phyloP scores from a whole-genome alignment of 2,888 invertebrate species.

The Perizoma flavofasciatum region DNA sequence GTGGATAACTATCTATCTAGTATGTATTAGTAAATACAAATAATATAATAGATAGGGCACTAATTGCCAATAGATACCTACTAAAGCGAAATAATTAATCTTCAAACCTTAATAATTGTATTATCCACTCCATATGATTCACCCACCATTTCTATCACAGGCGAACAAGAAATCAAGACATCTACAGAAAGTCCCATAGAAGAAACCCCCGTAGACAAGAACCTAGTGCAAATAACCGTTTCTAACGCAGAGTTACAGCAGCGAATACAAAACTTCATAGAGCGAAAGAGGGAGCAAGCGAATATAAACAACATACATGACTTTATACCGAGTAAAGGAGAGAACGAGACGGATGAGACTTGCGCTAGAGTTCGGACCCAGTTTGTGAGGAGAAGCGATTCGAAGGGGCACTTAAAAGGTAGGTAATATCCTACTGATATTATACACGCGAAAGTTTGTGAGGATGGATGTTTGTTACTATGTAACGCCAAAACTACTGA shows the following conservation, averaged over 20 bases:
- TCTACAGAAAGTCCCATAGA: conserved; percentile 10
- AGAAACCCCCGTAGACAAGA: conserved; percentile 54
- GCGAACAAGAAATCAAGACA: conserved; percentile 37
- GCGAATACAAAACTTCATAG: conserved; percentile 89
- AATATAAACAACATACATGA: conserved; percentile 90
- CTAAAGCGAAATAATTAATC: too few relatives aligned
- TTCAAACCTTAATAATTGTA: too few relatives aligned
- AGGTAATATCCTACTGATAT: conserved; percentile 38
- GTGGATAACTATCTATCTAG: too few relatives aligned
- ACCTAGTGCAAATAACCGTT: conserved; percentile 88
- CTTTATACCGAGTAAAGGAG: conserved; percentile 82
- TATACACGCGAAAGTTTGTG: too few relatives aligned
- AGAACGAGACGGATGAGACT: conserved; percentile 72
- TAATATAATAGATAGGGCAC: too few relatives aligned
- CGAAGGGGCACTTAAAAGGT: conserved; percentile 93
- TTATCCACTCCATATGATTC: too few relatives aligned
- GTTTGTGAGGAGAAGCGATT: conserved; percentile 87
- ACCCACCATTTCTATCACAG: too few relatives aligned
- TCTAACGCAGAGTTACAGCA: conserved; percentile 85
- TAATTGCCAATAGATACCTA: too few relatives aligned
- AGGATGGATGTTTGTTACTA: too few relatives aligned
- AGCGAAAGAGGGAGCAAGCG: conserved; percentile 88
- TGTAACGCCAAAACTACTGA: too few relatives aligned
- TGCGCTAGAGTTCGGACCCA: conserved; percentile 92
- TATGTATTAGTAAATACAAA: too few relatives aligned